Evolutionary conservation across 2,888 invertebrate genomes (phyloP).

Genomic region (Lepidochrysops patricia): DNA sequence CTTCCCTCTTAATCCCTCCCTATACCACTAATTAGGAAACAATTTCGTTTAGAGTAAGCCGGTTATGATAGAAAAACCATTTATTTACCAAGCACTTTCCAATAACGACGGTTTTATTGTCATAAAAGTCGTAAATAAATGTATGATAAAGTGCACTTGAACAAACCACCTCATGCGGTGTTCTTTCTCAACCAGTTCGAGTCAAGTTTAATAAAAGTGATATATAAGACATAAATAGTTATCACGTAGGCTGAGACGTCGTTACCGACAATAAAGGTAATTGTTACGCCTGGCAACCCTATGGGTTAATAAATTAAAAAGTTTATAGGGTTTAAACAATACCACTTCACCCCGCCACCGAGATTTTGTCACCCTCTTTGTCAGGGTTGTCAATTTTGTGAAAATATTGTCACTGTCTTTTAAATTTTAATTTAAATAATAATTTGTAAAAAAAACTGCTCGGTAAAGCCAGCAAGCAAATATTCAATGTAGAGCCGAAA

Average conservation of each 20-base stretch:
- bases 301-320: slow-evolving; percentile 71
- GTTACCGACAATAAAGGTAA: slow-evolving; percentile 74
- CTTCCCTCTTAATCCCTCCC: too few relatives aligned
- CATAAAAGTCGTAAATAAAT: slow-evolving; percentile 7
- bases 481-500: too few relatives aligned
- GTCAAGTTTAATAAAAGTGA: slow-evolving; percentile 40
- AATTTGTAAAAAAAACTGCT: too few relatives aligned
- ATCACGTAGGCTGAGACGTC: slow-evolving; percentile 72
- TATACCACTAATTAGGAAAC: neutral
- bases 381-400: slow-evolving; percentile 30
- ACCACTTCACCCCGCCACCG: slow-evolving; percentile 59
- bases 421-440: too few relatives aligned
- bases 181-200: slow-evolving; percentile 4
- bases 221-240: slow-evolving; percentile 65
- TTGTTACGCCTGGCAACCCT: slow-evolving; percentile 71
- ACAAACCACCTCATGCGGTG: slow-evolving; percentile 10
- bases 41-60: neutral
- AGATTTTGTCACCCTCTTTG: slow-evolving; percentile 49
- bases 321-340: slow-evolving; percentile 65
- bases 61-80: neutral
- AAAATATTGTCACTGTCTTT: neutral
- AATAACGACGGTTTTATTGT: slow-evolving; percentile 3
- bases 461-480: too few relatives aligned
- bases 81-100: neutral
- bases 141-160: slow-evolving; percentile 9